Base-by-base conservation (phyloP, 1,140 invertebrate genomes). In the Saccostrea glomerata region DNA sequence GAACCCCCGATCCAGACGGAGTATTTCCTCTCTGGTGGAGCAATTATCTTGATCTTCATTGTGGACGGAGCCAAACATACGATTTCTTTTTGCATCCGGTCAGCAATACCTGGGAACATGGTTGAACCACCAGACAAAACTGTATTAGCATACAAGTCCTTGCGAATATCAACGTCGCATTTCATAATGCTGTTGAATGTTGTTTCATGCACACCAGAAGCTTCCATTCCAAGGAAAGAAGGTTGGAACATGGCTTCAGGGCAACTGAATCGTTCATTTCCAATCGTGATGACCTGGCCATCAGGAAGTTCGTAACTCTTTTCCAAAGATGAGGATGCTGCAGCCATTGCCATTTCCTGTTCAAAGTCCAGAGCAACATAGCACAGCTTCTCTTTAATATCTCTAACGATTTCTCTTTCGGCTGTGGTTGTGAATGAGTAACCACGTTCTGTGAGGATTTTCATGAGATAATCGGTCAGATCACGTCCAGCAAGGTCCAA, bases 291-390 rank as follows among this genome's bases (percentile, higher is more conserved):
- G 47, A 47, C 47, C 47, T 47, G 47, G 47, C 47, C 47, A 9
- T 47, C 47, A 9, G 47, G 47, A 47, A 47, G 47, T 47, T 47
- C 47, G 47, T 47, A 47, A 47, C 47, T 47, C 47, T 47, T 47
- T 47, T 47, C 47, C 47, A 47, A 47, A 47, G 47, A 47, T 47
- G 47, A 47, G 0, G 47, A 93, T 36, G 92, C 92, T 36, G 97
- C 97, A 90, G 98, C 97, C 89, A 97, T 98, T 92, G 97, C 97
- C 98, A 98, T 98, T 96, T 98, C 98, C 95, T 98, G 97, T 95
- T 98, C 98, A 86, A 93, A 94, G 88, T 94, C 93, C 23, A 92
- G 77, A 58, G 92, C 92, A n/a, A 94, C 93, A 88, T 94, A 96
- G 91, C 95, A 96, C 30, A 96, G 89, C 89, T 95, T 96, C 90